A percentile compares a stretch with the other conserved stretches of the same genome.
These are phyloP conservation scores for Cerceris ruficornis DNA, from an alignment of 2,888 invertebrate species.

Conservation along the genomic window DNA sequence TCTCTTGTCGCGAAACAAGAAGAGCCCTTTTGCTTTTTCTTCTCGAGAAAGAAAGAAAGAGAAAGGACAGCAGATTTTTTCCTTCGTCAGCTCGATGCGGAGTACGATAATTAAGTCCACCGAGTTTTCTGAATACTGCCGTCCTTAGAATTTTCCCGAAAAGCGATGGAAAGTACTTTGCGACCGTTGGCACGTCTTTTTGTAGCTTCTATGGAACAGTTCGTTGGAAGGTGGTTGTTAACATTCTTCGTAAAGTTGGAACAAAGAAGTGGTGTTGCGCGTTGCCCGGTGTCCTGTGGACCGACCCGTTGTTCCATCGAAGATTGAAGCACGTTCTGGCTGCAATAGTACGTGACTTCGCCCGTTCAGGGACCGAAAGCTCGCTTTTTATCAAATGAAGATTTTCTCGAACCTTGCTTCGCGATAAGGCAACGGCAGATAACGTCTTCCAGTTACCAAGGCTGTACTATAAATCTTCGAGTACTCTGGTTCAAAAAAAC, in stretches of 20 bases:
- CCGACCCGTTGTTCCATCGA: conserved; percentile 42
- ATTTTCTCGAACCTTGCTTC: not conserved
- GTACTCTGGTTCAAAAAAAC: too few species aligned
- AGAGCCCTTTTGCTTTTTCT: not conserved
- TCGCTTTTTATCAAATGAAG: conserved; percentile 11
- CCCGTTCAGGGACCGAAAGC: conserved; percentile 25
- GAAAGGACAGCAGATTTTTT: not conserved
- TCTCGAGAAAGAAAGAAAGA: not conserved
- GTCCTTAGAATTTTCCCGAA: too few species aligned
- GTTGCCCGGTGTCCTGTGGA: conserved; percentile 18
- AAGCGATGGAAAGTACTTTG: too few species aligned
- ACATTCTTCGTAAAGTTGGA: conserved; percentile 32
- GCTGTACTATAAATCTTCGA: not conserved
- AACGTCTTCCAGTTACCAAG: not conserved
- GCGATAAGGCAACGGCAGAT: not conserved
- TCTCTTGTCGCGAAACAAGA: conserved; percentile 10
- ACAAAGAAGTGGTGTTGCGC: conserved; percentile 7
- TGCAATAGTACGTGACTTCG: conserved; percentile 58
- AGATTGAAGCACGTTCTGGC: conserved; percentile 61
- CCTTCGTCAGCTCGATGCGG: too few species aligned
- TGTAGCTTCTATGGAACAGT: conserved; percentile 15
- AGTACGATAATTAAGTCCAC: too few species aligned
- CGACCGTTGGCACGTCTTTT: not conserved
- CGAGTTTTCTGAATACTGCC: too few species aligned
- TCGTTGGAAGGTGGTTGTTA: conserved; percentile 28